Conservation (phyloP, 2,113 vertebrate genomes). For the Nothobranchius kuhntae region DNA sequence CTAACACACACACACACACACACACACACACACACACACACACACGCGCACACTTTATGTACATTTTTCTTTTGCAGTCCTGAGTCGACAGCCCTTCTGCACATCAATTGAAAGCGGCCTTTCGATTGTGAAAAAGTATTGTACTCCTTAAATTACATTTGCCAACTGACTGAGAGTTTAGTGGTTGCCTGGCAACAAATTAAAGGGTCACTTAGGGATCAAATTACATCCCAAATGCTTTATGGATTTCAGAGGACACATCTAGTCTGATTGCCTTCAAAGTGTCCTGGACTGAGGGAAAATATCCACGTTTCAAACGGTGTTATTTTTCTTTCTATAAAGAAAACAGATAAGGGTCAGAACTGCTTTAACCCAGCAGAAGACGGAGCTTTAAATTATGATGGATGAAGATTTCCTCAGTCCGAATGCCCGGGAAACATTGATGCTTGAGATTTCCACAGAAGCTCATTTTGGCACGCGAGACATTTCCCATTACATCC, state of each 20-base stretch:
- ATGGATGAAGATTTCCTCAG: constrained; percentile 53
- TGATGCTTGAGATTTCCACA: constrained; percentile 20
- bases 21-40: too few relatives aligned
- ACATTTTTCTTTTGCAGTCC: too few relatives aligned
- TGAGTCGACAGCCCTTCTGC: too few relatives aligned
- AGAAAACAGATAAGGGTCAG: constrained; percentile 9
- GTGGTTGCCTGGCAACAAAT: constrained; percentile 13
- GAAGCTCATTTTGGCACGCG: constrained; percentile 31
- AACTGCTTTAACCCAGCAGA: background rate
- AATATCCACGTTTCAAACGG: background rate
- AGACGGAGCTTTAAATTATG: constrained; percentile 35
- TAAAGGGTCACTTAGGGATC: background rate
- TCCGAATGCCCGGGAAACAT: constrained; percentile 20
- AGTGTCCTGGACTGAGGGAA: background rate
- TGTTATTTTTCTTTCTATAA: constrained; percentile 13
- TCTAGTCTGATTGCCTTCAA: constrained; percentile 1
- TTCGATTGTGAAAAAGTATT: background rate
- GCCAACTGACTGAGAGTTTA: background rate
- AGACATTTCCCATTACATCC: constrained; percentile 32
- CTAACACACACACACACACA: too few relatives aligned
- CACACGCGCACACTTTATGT: too few relatives aligned
- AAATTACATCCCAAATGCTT: constrained; percentile 5
- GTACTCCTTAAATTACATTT: background rate
- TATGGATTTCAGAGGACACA: background rate
- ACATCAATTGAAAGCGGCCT: background rate